Base-by-base conservation (phyloP, 2,888 invertebrate species). In the Litoditis marina region DNA sequence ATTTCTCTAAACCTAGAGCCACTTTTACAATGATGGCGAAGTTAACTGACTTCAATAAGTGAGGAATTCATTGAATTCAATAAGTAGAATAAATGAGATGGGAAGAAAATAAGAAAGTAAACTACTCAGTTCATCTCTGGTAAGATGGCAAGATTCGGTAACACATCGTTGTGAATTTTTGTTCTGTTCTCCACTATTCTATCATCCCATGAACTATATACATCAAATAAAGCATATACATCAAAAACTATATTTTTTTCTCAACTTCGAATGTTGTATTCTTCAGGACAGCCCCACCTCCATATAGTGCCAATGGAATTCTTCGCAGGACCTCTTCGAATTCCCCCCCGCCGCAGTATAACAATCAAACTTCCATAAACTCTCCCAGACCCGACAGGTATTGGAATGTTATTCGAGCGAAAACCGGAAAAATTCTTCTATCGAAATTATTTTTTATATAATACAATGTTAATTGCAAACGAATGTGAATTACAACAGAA, bases 211-310 rank as follows among this genome's bases (percentile, higher is more conserved):
- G n/a, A 39, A 39, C 39, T 13, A 13, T 39, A 11, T 39, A 5
- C 16, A 11, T 34, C 4, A 55, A 36, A 11, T 7, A n/a, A 5
- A 25, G 19, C 4, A 11, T 7, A 7, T 7, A 5, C 13, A 49
- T 49, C 19, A 57, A 32, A 19, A 25, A 11, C 32, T 27, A 53
- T 22, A 30, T 34, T 32, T 11, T 30, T 31, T 31, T 6, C 30
- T 8, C n/a, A n/a, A 39, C 11, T 39, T 39, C n/a, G 11, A 11
- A 13, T 13, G 11, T 1, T 1, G 13, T 47, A n/a, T 47, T 13
- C 25, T 60, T 44, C 28, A 60, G 60, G 16, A 60, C 44, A 13
- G 60, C 60, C 28, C 60, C 60, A 16, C 60, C 60, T 2, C 60
- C 60, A 1, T 60, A 60, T n/a, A 46, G 49, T 13, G 36, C 32